Evolutionary conservation across 1,140 invertebrate species (phyloP).

Genomic region (Drosophila obscura): DNA sequence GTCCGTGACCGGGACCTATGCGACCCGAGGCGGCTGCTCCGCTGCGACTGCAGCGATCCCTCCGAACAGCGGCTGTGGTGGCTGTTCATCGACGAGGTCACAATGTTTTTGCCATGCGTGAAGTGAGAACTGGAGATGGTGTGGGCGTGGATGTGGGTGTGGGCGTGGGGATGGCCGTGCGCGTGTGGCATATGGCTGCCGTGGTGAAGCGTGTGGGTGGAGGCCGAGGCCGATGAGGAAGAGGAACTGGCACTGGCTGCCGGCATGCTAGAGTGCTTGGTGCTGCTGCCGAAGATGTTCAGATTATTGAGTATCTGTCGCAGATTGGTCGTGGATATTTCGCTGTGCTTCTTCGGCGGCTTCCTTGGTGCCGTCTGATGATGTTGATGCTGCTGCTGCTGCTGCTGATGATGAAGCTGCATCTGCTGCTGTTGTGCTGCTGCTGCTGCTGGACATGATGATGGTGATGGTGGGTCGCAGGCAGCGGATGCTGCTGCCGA

Average conservation of each 20-base stretch:
- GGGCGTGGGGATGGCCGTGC: slow-evolving; percentile 13
- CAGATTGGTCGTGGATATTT: slow-evolving; percentile 86
- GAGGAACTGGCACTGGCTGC: slow-evolving; percentile 38
- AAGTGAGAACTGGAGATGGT: slow-evolving; percentile 43
- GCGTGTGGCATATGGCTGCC: slow-evolving; percentile 31
- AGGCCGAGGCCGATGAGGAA: slow-evolving; percentile 33
- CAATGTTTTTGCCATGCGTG: slow-evolving; percentile 72
- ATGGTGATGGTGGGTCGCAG: slow-evolving; percentile 39
- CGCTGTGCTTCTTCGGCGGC: slow-evolving; percentile 80
- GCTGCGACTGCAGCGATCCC: slow-evolving; percentile 76
- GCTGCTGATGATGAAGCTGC: slow-evolving; percentile 30
- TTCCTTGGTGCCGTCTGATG: slow-evolving; percentile 56
- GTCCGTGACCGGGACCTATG: slow-evolving; percentile 81
- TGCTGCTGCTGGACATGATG: slow-evolving; percentile 34
- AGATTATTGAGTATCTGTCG: slow-evolving; percentile 91
- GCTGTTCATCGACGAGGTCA: slow-evolving; percentile 81
- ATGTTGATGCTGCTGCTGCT: slow-evolving; percentile 32
- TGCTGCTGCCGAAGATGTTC: slow-evolving; percentile 89
- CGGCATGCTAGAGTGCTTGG: slow-evolving; percentile 68
- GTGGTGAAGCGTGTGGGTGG: slow-evolving; percentile 19
- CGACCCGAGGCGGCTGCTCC: slow-evolving; percentile 82
- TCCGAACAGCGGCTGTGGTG: slow-evolving; percentile 82
- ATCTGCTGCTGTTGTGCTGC: slow-evolving; percentile 36
- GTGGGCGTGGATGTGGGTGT: slow-evolving; percentile 25
- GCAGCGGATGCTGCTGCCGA: slow-evolving; percentile 75